A percentile compares a stretch with the other conserved stretches of the same genome.
These are phyloP conservation scores for Lycocerus yunnanus DNA, from an alignment of 2,888 invertebrate genomes.

Conservation along the genomic window DNA sequence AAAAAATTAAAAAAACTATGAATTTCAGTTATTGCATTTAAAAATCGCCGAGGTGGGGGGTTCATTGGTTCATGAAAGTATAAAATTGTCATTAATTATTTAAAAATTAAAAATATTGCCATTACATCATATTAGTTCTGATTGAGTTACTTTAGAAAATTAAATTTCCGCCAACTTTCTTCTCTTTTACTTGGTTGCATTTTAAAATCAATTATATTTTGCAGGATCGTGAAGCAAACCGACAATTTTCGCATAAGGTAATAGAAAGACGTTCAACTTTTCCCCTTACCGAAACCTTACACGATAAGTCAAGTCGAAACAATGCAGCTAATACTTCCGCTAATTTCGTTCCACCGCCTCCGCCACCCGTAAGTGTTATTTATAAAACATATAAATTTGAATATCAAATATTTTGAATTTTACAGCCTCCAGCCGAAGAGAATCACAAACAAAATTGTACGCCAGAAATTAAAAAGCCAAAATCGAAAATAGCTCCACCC, in stretches of 20 bases:
- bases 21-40: too few relatives aligned
- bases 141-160: not conserved
- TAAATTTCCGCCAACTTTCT: not conserved
- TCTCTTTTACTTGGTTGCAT: not conserved
- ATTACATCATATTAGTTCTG: not conserved
- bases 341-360: slow-evolving; percentile 60
- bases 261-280: slow-evolving; percentile 46
- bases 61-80: not conserved
- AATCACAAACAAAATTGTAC: slow-evolving; percentile 29
- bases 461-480: slow-evolving; percentile 27
- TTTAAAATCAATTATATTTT: slow-evolving; percentile 11
- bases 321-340: slow-evolving; percentile 5
- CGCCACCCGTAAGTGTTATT: slow-evolving; percentile 62
- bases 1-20: too few relatives aligned
- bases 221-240: slow-evolving; percentile 48
- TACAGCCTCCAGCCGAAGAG: slow-evolving; percentile 14
- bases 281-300: slow-evolving; percentile 39
- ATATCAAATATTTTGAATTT: not conserved
- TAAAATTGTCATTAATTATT: slow-evolving; percentile 2
- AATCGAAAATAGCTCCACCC: slow-evolving; percentile 49
- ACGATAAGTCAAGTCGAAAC: slow-evolving; percentile 40
- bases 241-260: slow-evolving; percentile 46
- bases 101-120: not conserved
- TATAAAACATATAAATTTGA: not conserved
- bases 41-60: not conserved